Evolutionary conservation across 2,888 invertebrate genomes (phyloP).

Genomic region (Limnephilus auricula): DNA sequence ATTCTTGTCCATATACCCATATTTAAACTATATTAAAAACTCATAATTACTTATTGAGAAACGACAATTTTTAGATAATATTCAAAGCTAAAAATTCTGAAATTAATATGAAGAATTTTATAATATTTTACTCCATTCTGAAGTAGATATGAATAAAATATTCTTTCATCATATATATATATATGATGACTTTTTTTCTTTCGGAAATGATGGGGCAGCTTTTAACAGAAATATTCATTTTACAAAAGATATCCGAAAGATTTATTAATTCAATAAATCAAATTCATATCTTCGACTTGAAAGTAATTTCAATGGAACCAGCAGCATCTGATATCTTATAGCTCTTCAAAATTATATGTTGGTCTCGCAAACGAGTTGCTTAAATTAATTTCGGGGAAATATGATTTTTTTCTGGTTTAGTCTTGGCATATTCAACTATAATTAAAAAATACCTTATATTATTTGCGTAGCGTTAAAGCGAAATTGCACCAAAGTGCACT

Average conservation of each 20-base stretch:
- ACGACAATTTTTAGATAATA: neutral
- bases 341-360: too few relatives aligned
- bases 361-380: too few relatives aligned
- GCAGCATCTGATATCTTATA: neutral
- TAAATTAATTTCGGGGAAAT: too few relatives aligned
- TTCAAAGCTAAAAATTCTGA: fast-evolving
- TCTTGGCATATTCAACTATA: too few relatives aligned
- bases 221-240: neutral
- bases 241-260: neutral
- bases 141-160: neutral
- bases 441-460: too few relatives aligned
- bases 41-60: neutral
- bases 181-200: too few relatives aligned
- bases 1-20: too few relatives aligned
- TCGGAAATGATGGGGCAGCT: neutral
- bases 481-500: too few relatives aligned
- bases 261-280: neutral
- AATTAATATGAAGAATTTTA: neutral
- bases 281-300: neutral
- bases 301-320: neutral
- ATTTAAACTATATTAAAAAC: too few relatives aligned
- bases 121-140: neutral
- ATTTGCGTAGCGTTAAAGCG: too few relatives aligned
- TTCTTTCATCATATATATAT: neutral
- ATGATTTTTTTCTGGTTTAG: too few relatives aligned